Conservation (phyloP, 2,113 vertebrate species). For the Rhinoderma darwinii region DNA sequence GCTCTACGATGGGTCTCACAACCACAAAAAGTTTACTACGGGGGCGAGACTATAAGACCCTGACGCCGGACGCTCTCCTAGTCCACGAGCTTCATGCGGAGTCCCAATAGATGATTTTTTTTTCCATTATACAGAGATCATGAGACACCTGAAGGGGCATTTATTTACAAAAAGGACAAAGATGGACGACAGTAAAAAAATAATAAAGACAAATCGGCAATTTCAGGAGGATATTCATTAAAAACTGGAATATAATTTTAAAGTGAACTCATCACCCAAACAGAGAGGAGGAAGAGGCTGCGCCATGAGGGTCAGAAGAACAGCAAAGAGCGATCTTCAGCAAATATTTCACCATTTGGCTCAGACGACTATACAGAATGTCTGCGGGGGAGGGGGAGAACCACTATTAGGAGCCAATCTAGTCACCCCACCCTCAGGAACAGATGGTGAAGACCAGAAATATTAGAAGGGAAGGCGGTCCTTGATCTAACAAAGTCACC, state of each 20-base stretch:
- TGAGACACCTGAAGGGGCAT: conserved; percentile 48
- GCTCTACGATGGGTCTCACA: too few relatives aligned
- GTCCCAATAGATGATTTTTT: too few relatives aligned
- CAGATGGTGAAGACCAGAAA: too few relatives aligned
- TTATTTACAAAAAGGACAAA: conserved; percentile 55
- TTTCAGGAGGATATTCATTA: conserved; percentile 2
- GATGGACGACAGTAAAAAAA: conserved; percentile 33
- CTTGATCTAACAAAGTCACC: not conserved
- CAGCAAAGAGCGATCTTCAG: not conserved
- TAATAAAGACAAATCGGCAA: not conserved
- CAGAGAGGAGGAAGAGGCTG: not conserved
- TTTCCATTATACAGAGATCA: not conserved
- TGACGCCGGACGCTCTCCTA: too few relatives aligned
- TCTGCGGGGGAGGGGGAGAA: not conserved
- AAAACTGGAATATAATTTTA: conserved; percentile 44
- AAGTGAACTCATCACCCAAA: not conserved
- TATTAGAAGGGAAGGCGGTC: not conserved
- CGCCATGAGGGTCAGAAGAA: not conserved
- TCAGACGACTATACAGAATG: not conserved
- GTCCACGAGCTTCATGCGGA: not conserved
- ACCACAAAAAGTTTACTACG: too few relatives aligned
- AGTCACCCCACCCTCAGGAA: not conserved
- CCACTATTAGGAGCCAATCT: too few relatives aligned
- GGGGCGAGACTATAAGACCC: too few relatives aligned
- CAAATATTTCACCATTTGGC: too few relatives aligned